phyloP scores from a whole-genome alignment of 2,113 vertebrate genomes.

The Meles meles region DNA sequence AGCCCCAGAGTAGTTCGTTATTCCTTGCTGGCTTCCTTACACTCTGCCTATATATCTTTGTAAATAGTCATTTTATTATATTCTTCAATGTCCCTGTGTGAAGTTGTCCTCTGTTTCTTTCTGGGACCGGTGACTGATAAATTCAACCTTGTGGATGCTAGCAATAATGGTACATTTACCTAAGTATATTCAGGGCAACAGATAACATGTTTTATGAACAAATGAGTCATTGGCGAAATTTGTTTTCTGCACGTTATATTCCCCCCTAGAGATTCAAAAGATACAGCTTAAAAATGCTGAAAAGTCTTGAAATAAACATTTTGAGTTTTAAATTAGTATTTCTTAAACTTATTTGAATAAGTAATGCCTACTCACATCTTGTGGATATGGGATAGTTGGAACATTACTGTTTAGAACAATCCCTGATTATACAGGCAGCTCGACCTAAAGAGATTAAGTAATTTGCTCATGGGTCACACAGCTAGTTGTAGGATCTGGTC shows the following conservation, averaged over 20 bases:
- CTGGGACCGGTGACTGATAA: not conserved
- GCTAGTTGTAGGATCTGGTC: not conserved
- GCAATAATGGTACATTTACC: not conserved
- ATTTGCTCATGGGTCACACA: not conserved
- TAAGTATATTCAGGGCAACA: not conserved
- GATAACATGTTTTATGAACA: not conserved
- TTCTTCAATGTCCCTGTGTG: not conserved
- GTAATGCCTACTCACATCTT: not conserved
- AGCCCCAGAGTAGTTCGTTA: not conserved
- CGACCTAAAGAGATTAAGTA: not conserved
- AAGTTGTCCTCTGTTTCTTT: slow-evolving; percentile 2
- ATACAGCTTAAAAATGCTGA: not conserved
- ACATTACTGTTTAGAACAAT: slow-evolving; percentile 18
- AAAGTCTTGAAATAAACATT: slow-evolving; percentile 27
- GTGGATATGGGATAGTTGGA: not conserved
- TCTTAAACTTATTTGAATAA: slow-evolving; percentile 8
- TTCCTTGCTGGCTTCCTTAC: not conserved
- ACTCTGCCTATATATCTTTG: not conserved
- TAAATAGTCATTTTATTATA: not conserved
- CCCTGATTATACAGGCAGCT: not conserved
- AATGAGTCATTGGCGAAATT: not conserved
- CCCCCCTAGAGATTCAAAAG: not conserved
- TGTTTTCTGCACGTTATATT: not conserved
- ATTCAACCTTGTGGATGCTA: not conserved
- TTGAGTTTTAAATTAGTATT: not conserved